phyloP scores from a whole-genome alignment of 2,113 vertebrate genomes.

The Mystacornis crossleyi region DNA sequence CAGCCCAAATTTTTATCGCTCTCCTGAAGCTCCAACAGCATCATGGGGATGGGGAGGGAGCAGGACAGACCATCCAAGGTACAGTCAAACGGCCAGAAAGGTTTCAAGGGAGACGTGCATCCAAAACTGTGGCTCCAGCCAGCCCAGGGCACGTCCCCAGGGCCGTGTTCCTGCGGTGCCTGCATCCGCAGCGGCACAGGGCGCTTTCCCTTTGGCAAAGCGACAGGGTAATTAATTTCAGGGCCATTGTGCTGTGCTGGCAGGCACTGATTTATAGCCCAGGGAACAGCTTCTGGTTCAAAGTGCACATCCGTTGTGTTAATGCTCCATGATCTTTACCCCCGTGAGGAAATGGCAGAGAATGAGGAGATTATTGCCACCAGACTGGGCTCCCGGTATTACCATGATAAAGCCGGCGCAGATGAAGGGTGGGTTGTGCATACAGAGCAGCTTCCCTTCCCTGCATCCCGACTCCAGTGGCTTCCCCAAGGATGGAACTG shows the following conservation, averaged over 20 bases:
- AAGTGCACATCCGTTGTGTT: constrained; percentile 54
- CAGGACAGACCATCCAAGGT: neutral
- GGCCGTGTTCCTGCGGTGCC: neutral
- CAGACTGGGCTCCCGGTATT: constrained; percentile 46
- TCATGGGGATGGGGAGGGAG: neutral
- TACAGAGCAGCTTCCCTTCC: constrained; percentile 9
- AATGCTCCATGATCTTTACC: constrained; percentile 59
- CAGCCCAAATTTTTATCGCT: neutral
- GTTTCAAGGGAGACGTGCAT: neutral
- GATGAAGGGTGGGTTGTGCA: neutral
- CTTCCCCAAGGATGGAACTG: neutral
- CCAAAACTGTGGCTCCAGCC: neutral
- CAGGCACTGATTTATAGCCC: constrained; percentile 48
- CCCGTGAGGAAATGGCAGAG: constrained; percentile 45
- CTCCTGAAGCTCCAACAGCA: neutral
- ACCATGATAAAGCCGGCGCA: constrained; percentile 40
- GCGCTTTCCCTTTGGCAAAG: neutral
- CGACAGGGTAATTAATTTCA: constrained; percentile 46
- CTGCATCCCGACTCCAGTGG: neutral
- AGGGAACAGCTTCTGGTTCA: constrained; percentile 62
- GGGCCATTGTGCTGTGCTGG: neutral
- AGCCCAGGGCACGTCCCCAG: neutral
- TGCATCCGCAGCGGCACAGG: neutral
- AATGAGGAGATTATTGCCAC: constrained; percentile 55
- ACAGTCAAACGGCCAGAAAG: neutral